These are phyloP conservation scores for Tachyglossus aculeatus DNA, from an alignment of 2,797 vertebrate genomes.

Conservation along the genomic window DNA sequence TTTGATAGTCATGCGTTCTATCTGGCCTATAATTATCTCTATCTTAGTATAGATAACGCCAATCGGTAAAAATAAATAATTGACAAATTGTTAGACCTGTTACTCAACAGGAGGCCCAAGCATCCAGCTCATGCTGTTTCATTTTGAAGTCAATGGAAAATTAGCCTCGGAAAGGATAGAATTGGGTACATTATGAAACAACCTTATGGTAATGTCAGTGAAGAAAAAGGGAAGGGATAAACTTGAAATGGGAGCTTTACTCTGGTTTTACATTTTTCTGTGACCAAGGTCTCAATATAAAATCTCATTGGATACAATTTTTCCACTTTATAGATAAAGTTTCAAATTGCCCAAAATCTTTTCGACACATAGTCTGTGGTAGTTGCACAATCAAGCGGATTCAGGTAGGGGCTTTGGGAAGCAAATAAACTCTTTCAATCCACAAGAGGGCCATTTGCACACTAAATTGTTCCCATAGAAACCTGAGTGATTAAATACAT, in stretches of 20 bases:
- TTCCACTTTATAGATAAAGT: not conserved
- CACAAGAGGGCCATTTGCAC: too few relatives aligned
- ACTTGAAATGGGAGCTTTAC: not conserved
- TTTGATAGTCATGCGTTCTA: too few relatives aligned
- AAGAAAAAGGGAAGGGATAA: not conserved
- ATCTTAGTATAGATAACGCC: not conserved
- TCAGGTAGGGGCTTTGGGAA: too few relatives aligned
- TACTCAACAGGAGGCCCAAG: fast-evolving
- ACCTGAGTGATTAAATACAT: too few relatives aligned
- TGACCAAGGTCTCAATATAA: not conserved
- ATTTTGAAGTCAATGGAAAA: not conserved
- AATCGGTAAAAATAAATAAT: not conserved
- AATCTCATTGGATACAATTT: not conserved
- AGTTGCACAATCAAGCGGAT: too few relatives aligned
- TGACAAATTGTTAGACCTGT: not conserved
- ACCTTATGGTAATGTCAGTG: not conserved
- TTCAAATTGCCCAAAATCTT: fast-evolving
- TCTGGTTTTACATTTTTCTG: not conserved
- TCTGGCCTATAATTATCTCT: too few relatives aligned
- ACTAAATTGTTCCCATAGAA: too few relatives aligned
- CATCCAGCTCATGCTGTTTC: not conserved
- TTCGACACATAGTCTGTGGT: not conserved
- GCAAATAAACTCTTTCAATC: too few relatives aligned
- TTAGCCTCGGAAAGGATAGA: not conserved
- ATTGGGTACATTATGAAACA: not conserved